Percentiles rank a stretch among this genome's conserved stretches.
These are phyloP conservation scores for Napeogenes inachia DNA, from an alignment of 2,888 invertebrate species.

Conservation along the genomic window DNA sequence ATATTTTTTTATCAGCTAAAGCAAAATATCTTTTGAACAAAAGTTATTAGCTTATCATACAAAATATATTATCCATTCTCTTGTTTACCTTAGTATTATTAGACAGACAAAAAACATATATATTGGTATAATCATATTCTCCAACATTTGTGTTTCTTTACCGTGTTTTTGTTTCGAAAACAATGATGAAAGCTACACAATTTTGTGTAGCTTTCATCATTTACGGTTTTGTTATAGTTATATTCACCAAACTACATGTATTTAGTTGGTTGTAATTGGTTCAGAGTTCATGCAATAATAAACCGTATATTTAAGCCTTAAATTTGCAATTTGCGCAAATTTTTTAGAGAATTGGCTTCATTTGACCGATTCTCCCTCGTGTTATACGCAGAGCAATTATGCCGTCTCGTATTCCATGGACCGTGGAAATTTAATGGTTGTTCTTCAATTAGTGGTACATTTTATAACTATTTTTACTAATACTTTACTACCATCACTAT, in stretches of 20 bases:
- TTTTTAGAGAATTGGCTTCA: conserved; percentile 51
- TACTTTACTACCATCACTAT: not conserved
- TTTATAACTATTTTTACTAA: conserved; percentile 14
- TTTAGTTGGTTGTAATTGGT: conserved; percentile 34
- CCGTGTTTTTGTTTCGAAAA: no score
- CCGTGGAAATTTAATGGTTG: conserved; percentile 59
- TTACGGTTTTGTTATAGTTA: conserved; percentile 27
- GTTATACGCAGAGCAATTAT: conserved; percentile 45
- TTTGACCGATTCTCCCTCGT: conserved; percentile 46
- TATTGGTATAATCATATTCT: no score
- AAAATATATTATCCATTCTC: no score
- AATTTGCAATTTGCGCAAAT: conserved; percentile 9
- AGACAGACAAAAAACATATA: no score
- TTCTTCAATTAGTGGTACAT: conserved; percentile 31
- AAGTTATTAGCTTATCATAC: no score
- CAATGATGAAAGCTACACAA: not conserved
- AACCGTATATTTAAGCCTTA: conserved; percentile 16
- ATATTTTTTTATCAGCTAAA: no score
- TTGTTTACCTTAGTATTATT: no score
- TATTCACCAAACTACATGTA: conserved; percentile 56
- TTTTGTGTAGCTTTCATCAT: conserved; percentile 35
- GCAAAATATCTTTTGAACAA: no score
- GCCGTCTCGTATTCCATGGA: conserved; percentile 46
- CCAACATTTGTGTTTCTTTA: no score
- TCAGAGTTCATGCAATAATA: conserved; percentile 15